Evolutionary conservation across 2,888 invertebrate genomes (phyloP).

Genomic region (Leptinotarsa tumamoca): DNA sequence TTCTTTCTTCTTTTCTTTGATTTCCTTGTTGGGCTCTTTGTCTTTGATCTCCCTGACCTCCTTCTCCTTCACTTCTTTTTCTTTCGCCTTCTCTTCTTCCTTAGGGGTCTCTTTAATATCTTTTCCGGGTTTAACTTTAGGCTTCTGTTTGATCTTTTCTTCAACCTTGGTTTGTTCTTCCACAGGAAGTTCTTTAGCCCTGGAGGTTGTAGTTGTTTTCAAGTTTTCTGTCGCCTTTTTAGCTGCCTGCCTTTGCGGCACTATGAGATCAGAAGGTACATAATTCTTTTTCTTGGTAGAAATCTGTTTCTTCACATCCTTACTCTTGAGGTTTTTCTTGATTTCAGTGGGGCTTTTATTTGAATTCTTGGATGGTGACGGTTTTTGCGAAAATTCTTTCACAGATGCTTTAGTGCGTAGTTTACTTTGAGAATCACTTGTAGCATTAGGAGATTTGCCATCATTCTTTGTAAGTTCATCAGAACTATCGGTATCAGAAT

Average conservation of each 20-base stretch:
- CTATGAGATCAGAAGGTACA: constrained; percentile 83
- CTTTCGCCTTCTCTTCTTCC: constrained; percentile 60
- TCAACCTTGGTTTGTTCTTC: constrained; percentile 52
- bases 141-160: constrained; percentile 54
- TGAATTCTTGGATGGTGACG: constrained; percentile 58
- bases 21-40: constrained; percentile 48
- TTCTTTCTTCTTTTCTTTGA: constrained; percentile 50
- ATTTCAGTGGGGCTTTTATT: constrained; percentile 54
- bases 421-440: constrained; percentile 76
- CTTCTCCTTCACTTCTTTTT: constrained; percentile 57
- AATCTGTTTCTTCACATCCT: constrained; percentile 47
- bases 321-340: constrained; percentile 40
- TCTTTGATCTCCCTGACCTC: constrained; percentile 40
- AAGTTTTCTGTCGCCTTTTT: constrained; percentile 92
- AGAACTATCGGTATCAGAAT: constrained; percentile 81
- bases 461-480: constrained; percentile 72
- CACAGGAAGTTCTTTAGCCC: constrained; percentile 58
- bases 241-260: constrained; percentile 90
- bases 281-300: constrained; percentile 68
- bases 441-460: constrained; percentile 73
- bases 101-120: constrained; percentile 40
- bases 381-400: constrained; percentile 79
- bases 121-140: constrained; percentile 54
- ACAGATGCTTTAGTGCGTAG: constrained; percentile 87
- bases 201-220: constrained; percentile 73